Percentiles rank a stretch among this genome's conserved stretches.
phyloP scores from a whole-genome alignment of 1,140 invertebrate genomes.

The Rhagoletis zephyria region DNA sequence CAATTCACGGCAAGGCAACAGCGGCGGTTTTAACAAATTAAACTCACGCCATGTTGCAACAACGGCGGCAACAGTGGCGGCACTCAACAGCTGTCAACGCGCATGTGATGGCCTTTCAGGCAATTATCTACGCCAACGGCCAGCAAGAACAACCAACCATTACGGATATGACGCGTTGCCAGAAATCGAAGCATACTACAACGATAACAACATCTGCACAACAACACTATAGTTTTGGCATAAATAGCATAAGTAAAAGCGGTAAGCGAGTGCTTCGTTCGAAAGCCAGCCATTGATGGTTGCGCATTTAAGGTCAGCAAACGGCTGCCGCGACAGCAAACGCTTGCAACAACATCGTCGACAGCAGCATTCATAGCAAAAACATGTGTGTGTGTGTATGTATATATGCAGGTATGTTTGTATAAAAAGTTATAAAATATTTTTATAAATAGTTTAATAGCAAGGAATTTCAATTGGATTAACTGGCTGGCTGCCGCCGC shows the following conservation, averaged over 20 bases:
- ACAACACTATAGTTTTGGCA: neutral
- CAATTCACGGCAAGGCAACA: neutral
- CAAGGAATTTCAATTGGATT: slow-evolving; percentile 41
- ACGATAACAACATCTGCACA: neutral
- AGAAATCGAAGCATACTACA: neutral
- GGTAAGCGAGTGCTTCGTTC: neutral
- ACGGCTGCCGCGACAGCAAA: neutral
- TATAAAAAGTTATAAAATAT: slow-evolving; percentile 13
- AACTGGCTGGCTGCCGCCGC: neutral
- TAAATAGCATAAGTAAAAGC: neutral
- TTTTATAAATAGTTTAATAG: slow-evolving; percentile 48
- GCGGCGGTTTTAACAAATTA: slow-evolving; percentile 17
- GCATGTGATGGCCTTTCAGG: slow-evolving; percentile 18
- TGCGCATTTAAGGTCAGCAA: slow-evolving; percentile 14
- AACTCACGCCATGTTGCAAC: slow-evolving; percentile 36
- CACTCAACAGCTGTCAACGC: slow-evolving; percentile 33
- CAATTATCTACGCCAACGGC: slow-evolving; percentile 20
- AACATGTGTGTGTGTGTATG: neutral
- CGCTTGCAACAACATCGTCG: neutral
- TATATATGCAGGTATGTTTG: no score
- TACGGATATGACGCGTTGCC: neutral
- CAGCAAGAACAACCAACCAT: neutral
- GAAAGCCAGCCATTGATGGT: neutral
- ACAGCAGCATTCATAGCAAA: neutral
- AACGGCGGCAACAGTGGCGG: slow-evolving; percentile 28